Percentiles rank a stretch among this genome's conserved stretches.
phyloP scores from a whole-genome alignment of 2,113 vertebrate genomes.

The Scortum barcoo region DNA sequence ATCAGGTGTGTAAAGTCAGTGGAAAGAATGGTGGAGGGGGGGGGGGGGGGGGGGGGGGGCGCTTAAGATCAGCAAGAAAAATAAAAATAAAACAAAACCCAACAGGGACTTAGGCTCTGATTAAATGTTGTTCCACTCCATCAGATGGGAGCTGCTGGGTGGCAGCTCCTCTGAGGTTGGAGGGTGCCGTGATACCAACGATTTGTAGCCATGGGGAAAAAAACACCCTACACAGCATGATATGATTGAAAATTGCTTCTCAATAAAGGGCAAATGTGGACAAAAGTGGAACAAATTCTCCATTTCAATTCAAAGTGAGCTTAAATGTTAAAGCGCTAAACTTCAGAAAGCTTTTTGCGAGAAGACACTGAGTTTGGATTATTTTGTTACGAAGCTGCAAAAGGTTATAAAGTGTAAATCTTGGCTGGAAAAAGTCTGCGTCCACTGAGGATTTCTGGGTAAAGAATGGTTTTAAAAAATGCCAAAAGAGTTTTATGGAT shows the following conservation, averaged over 20 bases:
- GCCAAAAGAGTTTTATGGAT: neutral
- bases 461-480: neutral
- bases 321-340: neutral
- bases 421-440: too few relatives aligned
- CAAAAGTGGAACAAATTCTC: neutral
- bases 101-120: slow-evolving; percentile 43
- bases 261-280: neutral
- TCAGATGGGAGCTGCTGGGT: slow-evolving; percentile 37
- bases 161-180: slow-evolving; percentile 20
- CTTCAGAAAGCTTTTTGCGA: neutral
- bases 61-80: slow-evolving; percentile 53
- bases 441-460: neutral
- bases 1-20: slow-evolving; percentile 72
- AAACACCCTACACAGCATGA: neutral
- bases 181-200: slow-evolving; percentile 10
- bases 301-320: neutral
- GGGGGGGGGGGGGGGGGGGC: slow-evolving; percentile 25
- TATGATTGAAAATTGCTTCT: neutral
- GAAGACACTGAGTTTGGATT: neutral
- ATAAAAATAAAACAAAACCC: slow-evolving; percentile 40
- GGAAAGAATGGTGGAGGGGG: slow-evolving; percentile 70
- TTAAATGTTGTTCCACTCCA: slow-evolving; percentile 68
- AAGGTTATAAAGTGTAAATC: neutral
- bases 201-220: neutral
- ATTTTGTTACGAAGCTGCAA: neutral